phyloP scores from a whole-genome alignment of 2,113 vertebrate genomes.

The Zosterops hypoxanthus region DNA sequence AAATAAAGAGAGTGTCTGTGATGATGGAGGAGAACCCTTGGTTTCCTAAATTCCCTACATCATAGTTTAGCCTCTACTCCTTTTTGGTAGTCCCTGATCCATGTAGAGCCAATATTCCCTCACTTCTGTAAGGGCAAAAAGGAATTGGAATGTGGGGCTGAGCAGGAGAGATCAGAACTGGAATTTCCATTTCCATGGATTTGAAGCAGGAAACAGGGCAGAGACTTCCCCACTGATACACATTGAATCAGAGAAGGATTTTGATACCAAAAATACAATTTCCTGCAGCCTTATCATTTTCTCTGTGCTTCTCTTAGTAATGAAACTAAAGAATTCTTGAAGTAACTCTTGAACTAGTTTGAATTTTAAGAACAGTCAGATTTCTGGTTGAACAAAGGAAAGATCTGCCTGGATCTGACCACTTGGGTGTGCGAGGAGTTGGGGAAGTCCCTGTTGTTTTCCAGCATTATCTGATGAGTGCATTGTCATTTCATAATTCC shows the following conservation, averaged over 20 bases:
- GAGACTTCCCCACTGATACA: neutral
- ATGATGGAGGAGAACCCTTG: neutral
- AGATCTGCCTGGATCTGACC: neutral
- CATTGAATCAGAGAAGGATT: neutral
- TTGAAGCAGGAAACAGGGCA: neutral
- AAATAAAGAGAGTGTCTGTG: neutral
- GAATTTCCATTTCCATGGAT: neutral
- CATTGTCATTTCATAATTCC: slow-evolving; percentile 63
- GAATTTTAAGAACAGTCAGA: neutral
- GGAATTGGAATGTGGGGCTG: neutral
- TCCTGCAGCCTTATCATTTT: neutral
- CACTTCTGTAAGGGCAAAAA: neutral
- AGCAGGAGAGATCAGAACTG: neutral
- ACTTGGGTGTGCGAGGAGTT: neutral
- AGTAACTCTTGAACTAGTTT: neutral
- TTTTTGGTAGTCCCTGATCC: neutral
- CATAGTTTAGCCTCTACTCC: accelerated
- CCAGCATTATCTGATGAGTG: slow-evolving; percentile 1
- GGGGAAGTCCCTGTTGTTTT: slow-evolving; percentile 13
- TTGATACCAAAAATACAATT: neutral
- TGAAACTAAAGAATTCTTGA: neutral
- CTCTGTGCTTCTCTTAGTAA: neutral
- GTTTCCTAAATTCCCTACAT: neutral
- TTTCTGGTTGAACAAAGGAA: neutral
- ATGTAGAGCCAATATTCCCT: neutral